Evolutionary conservation across 2,888 invertebrate genomes (phyloP).

Genomic region (Pheosia gnoma): DNA sequence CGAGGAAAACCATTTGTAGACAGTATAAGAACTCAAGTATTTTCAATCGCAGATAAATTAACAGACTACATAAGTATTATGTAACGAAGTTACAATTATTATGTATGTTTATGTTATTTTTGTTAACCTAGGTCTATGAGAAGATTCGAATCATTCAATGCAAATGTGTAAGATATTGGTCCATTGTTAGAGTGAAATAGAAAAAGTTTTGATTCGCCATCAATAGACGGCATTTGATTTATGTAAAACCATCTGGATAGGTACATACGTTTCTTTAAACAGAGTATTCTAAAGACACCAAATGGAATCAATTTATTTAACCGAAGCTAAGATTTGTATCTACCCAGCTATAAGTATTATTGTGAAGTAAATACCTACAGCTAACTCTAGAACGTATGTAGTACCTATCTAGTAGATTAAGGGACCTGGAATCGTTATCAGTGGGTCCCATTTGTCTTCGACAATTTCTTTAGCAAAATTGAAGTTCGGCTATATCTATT

Average conservation of each 20-base stretch:
- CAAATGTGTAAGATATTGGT: background rate
- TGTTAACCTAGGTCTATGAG: background rate
- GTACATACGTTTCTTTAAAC: background rate
- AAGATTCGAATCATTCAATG: background rate
- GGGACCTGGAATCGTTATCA: too few relatives aligned
- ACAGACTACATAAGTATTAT: background rate
- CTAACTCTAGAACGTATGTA: too few relatives aligned
- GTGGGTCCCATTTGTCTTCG: too few relatives aligned
- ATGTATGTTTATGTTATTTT: background rate
- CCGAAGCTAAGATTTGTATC: too few relatives aligned
- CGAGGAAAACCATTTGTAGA: background rate
- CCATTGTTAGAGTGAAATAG: background rate
- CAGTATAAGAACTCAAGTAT: background rate
- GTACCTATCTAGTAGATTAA: too few relatives aligned
- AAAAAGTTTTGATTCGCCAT: background rate
- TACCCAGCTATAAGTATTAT: too few relatives aligned
- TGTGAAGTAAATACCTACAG: too few relatives aligned
- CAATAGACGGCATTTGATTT: background rate
- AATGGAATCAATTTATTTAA: too few relatives aligned
- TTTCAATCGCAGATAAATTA: background rate
- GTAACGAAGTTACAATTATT: background rate
- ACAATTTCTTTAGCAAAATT: too few relatives aligned
- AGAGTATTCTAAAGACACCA: background rate
- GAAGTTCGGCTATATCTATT: too few relatives aligned
- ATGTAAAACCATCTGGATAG: background rate